Percentiles rank a stretch among this genome's conserved stretches.
These are phyloP conservation scores for Chascanopsetta lugubris DNA, from an alignment of 2,113 vertebrate species.

Conservation along the genomic window DNA sequence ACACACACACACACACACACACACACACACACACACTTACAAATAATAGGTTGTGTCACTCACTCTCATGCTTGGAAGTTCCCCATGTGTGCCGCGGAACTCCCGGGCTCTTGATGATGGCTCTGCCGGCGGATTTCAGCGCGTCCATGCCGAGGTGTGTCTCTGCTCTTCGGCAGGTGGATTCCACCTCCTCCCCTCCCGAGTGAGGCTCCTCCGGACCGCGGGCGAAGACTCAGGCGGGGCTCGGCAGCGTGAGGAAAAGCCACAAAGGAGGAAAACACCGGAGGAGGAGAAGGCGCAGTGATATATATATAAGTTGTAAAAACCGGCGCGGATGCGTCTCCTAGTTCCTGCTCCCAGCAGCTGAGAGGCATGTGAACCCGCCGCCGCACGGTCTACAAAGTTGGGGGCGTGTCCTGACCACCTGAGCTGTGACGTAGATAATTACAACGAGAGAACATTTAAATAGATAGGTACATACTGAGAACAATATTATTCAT, in stretches of 20 bases:
- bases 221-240: slow-evolving; percentile 17
- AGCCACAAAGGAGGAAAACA: neutral
- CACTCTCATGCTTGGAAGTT: slow-evolving; percentile 86
- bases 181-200: slow-evolving; percentile 13
- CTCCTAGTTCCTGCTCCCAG: no score
- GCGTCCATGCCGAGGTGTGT: slow-evolving; percentile 83
- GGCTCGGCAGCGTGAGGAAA: slow-evolving; percentile 17
- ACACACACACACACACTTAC: neutral
- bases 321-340: no score
- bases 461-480: no score
- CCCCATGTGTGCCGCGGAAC: slow-evolving; percentile 86
- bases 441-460: no score
- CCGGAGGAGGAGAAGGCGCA: neutral
- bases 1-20: neutral
- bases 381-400: no score
- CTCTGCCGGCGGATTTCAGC: slow-evolving; percentile 87
- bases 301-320: no score
- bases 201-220: slow-evolving; percentile 25
- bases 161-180: slow-evolving; percentile 66
- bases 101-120: slow-evolving; percentile 88
- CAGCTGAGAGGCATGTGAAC: no score
- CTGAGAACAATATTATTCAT: no score
- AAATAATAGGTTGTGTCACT: slow-evolving; percentile 61
- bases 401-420: slow-evolving; percentile 71
- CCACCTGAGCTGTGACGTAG: slow-evolving; percentile 14